Conservation (phyloP, 2,797 vertebrate species). For the Poeciliopsis infans region DNA sequence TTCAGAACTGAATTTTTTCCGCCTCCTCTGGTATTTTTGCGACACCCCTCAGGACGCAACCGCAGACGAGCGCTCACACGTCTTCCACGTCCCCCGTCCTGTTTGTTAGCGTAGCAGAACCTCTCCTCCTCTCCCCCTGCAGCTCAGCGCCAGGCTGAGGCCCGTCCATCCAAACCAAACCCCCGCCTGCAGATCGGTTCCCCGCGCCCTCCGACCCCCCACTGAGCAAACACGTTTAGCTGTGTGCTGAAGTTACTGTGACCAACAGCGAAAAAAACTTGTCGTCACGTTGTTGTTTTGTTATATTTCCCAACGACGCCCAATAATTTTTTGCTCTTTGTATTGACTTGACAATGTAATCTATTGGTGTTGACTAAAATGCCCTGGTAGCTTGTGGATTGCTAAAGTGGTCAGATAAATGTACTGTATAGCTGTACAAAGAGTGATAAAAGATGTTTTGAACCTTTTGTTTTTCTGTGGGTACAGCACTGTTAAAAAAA, state of each 20-base stretch:
- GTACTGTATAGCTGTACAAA: slow-evolving; percentile 83
- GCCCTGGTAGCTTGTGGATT: slow-evolving; percentile 82
- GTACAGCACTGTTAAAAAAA: slow-evolving; percentile 82
- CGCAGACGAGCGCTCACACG: slow-evolving; percentile 56
- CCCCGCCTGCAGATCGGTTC: slow-evolving; percentile 60
- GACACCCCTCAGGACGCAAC: slow-evolving; percentile 34
- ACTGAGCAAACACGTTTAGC: slow-evolving; percentile 62
- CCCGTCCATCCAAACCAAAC: slow-evolving; percentile 41
- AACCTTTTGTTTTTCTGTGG: slow-evolving; percentile 78
- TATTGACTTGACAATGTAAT: slow-evolving; percentile 80
- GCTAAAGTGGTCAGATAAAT: slow-evolving; percentile 81
- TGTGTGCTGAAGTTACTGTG: slow-evolving; percentile 74
- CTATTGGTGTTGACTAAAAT: slow-evolving; percentile 79
- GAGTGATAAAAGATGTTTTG: slow-evolving; percentile 78
- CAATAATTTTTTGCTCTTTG: slow-evolving; percentile 74
- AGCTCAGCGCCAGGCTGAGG: slow-evolving; percentile 50
- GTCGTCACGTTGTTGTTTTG: slow-evolving; percentile 61
- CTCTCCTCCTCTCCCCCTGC: slow-evolving; percentile 20
- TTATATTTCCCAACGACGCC: slow-evolving; percentile 52
- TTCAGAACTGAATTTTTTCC: slow-evolving; percentile 1
- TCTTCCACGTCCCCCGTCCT: slow-evolving; percentile 68
- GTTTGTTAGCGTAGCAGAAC: slow-evolving; percentile 54
- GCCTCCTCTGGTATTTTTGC: slow-evolving; percentile 20
- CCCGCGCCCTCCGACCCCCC: slow-evolving; percentile 23
- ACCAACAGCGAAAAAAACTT: slow-evolving; percentile 56